These are phyloP conservation scores for Stomatorhinus walkeri DNA, from an alignment of 2,797 vertebrate species.

Conservation along the genomic window DNA sequence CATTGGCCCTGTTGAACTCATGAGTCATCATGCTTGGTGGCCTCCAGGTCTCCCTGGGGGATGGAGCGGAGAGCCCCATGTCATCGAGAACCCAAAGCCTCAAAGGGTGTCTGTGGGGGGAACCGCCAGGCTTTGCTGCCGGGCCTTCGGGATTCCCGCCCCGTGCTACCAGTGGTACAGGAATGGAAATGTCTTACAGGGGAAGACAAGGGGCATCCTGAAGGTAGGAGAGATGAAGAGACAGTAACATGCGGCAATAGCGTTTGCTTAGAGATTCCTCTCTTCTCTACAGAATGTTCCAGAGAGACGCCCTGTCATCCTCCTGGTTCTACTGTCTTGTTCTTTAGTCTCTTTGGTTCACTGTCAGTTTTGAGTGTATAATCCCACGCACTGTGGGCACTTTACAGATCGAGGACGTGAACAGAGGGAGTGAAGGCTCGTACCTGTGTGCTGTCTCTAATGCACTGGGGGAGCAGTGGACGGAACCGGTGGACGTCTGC, in stretches of 20 bases:
- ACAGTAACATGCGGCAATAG: background rate
- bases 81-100: constrained; percentile 57
- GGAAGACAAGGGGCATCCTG: constrained; percentile 54
- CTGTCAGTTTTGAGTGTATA: background rate
- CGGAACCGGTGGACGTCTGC: constrained; percentile 57
- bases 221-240: constrained; percentile 48
- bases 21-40: background rate
- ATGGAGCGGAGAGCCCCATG: constrained; percentile 70
- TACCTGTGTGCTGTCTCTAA: constrained; percentile 78
- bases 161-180: constrained; percentile 77
- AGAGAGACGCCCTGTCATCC: background rate
- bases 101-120: constrained; percentile 51
- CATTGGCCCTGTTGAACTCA: background rate
- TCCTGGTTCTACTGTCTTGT: background rate
- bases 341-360: background rate
- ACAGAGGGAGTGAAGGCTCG: constrained; percentile 51
- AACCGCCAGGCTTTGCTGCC: constrained; percentile 56
- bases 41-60: constrained; percentile 49
- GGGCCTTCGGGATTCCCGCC: constrained; percentile 67
- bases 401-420: constrained; percentile 56
- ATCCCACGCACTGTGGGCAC: constrained; percentile 19
- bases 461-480: constrained; percentile 67
- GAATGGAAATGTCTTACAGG: constrained; percentile 60
- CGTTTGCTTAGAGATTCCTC: background rate
- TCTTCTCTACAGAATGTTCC: background rate